These are phyloP conservation scores for Agrotis puta DNA, from an alignment of 2,888 invertebrate genomes.

Conservation along the genomic window DNA sequence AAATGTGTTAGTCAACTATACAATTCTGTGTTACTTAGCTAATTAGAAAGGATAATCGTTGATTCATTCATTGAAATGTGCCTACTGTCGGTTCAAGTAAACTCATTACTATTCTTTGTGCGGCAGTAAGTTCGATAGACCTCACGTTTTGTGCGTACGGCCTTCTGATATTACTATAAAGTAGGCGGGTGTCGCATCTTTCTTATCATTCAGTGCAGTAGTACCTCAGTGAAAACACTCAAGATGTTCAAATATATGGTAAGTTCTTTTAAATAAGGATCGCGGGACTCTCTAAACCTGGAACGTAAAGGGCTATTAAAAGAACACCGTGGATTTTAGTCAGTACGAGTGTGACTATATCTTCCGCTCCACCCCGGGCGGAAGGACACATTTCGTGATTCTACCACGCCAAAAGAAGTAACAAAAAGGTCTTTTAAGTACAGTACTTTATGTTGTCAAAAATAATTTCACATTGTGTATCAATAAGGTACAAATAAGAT, in stretches of 20 bases:
- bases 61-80: constrained; percentile 39
- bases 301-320: too few relatives aligned
- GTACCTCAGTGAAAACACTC: constrained; percentile 68
- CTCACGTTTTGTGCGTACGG: constrained; percentile 67
- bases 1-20: too few relatives aligned
- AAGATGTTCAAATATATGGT: constrained; percentile 86
- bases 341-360: too few relatives aligned
- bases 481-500: constrained; percentile 62
- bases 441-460: not conserved
- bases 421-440: too few relatives aligned
- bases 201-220: constrained; percentile 73
- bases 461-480: too few relatives aligned
- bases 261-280: constrained; percentile 1
- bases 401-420: too few relatives aligned
- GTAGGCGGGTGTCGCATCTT: constrained; percentile 48
- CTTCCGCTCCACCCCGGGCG: too few relatives aligned
- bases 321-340: too few relatives aligned
- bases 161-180: constrained; percentile 79
- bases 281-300: too few relatives aligned
- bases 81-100: constrained; percentile 50
- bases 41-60: constrained; percentile 3
- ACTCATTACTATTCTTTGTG: constrained; percentile 45
- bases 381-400: too few relatives aligned
- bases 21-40: not conserved
- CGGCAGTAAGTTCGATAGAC: constrained; percentile 49